Percentiles rank a stretch among this genome's conserved stretches.
Conservation (phyloP, 2,888 invertebrate genomes). For the Monoplex corrugatus region DNA sequence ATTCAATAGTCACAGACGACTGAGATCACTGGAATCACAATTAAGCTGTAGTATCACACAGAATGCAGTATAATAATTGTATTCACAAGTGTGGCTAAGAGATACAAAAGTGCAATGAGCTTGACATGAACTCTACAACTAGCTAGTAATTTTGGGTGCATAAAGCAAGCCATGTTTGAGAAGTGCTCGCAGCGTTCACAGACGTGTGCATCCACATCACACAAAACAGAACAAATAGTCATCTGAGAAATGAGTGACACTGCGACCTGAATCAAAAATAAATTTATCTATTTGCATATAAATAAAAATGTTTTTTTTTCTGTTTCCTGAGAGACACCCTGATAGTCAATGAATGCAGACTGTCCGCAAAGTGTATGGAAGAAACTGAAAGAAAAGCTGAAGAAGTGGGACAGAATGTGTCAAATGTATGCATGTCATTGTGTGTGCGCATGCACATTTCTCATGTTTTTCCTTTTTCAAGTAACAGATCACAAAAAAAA, state of each 20-base stretch:
- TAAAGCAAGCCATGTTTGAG: neutral
- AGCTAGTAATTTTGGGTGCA: neutral
- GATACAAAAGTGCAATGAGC: neutral
- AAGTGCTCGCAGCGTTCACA: too few relatives aligned
- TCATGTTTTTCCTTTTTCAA: neutral
- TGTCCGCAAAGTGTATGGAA: too few relatives aligned
- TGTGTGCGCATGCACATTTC: neutral
- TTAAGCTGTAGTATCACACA: neutral
- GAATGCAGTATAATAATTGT: neutral
- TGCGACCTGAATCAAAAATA: neutral
- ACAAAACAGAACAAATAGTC: neutral
- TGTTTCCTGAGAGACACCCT: too few relatives aligned
- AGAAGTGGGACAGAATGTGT: neutral
- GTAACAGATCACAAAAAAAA: neutral
- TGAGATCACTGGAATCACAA: constrained; percentile 8
- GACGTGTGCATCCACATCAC: too few relatives aligned
- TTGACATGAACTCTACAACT: neutral
- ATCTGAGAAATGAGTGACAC: too few relatives aligned
- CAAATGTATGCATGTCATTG: too few relatives aligned
- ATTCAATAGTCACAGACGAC: neutral
- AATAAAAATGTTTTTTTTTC: neutral
- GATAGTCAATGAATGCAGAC: too few relatives aligned
- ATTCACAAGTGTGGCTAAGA: neutral
- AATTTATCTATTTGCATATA: too few relatives aligned
- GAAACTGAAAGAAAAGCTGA: too few relatives aligned